Evolutionary conservation across 2,888 invertebrate genomes (phyloP).

Genomic region (Drosophila rubida): DNA sequence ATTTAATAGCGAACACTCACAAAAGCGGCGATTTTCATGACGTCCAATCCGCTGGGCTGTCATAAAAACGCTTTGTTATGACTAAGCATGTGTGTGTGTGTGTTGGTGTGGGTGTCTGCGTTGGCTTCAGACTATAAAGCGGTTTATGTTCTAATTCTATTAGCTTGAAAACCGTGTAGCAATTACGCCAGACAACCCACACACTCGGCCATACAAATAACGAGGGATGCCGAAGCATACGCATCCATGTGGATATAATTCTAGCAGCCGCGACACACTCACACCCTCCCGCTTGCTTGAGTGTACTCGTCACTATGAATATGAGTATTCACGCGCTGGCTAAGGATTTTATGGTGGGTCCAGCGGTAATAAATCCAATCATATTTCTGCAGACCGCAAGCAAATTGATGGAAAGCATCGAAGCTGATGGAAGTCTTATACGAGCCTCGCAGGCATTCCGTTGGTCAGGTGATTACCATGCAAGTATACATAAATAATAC

Average conservation of each 20-base stretch:
- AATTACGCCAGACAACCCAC: conserved; percentile 61
- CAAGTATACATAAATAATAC: neutral
- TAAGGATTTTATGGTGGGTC: conserved; percentile 33
- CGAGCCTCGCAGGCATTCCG: neutral
- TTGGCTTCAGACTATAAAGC: conserved; percentile 65
- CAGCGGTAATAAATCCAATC: conserved; percentile 42
- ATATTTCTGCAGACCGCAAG: conserved; percentile 25
- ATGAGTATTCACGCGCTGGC: conserved; percentile 4
- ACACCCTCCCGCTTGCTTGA: neutral
- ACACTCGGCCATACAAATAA: conserved; percentile 22
- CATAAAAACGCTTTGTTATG: conserved; percentile 71
- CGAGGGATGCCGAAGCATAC: conserved; percentile 20
- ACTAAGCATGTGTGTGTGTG: conserved; percentile 17
- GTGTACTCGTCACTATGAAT: conserved; percentile 18
- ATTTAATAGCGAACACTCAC: conserved; percentile 56
- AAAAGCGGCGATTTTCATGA: conserved; percentile 51
- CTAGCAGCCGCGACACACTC: conserved; percentile 20
- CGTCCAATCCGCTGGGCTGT: conserved; percentile 62
- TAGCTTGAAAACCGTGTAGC: conserved; percentile 70
- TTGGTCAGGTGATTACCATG: neutral
- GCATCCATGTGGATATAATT: conserved; percentile 46
- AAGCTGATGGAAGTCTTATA: neutral
- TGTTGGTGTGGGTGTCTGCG: conserved; percentile 20
- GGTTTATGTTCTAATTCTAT: conserved; percentile 78
- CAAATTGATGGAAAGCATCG: conserved; percentile 28